Evolutionary conservation across 2,888 invertebrate species (phyloP), one percentile per base, ranked within the genome.

Genomic region (Orthosia gothica): DNA sequence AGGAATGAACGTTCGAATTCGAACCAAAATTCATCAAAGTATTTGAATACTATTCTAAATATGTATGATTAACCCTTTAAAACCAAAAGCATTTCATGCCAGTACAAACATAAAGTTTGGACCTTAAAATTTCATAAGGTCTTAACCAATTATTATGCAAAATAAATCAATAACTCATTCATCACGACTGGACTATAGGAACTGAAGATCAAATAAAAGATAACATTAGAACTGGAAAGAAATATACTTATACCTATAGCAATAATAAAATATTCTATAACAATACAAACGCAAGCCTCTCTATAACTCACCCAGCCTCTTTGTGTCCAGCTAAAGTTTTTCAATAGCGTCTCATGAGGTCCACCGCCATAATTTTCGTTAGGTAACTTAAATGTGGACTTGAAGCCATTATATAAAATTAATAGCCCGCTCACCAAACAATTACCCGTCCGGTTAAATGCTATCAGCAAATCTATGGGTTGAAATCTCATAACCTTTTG

Each of bases 401-500:
- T 91, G 83, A 90, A 90, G 90, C 93, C 93, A 95, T 95, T 95
- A 95, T 94, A 92, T 90, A 91, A 93, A 95, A 94, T 95, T 94
- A 95, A 95, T 94, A 93, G 94, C 93, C 92, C 89, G 91, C 91
- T 94, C 94, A 91, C 92, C 95, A 94, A 95, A 96, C 95, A 95
- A 96, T 95, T 95, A 95, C 93, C 91, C 91, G 92, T 91, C 91
- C 94, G 90, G 93, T 93, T 95, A 93, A 95, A 95, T 94, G 94
- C 94, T 95, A 96, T 95, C 95, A 93, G 93, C 91, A 89, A 93
- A 95, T 95, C 95, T 95, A 93, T 94, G 93, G 95, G 93, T 94
- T 92, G 92, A 94, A 94, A 95, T 95, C 95, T 95, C 92, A 91
- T 95, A 95, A 96, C 95, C 95, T 95, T 94, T 95, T 95, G 95